Conservation (phyloP, 2,113 vertebrate species). For the Rousettus leschenaultii region DNA sequence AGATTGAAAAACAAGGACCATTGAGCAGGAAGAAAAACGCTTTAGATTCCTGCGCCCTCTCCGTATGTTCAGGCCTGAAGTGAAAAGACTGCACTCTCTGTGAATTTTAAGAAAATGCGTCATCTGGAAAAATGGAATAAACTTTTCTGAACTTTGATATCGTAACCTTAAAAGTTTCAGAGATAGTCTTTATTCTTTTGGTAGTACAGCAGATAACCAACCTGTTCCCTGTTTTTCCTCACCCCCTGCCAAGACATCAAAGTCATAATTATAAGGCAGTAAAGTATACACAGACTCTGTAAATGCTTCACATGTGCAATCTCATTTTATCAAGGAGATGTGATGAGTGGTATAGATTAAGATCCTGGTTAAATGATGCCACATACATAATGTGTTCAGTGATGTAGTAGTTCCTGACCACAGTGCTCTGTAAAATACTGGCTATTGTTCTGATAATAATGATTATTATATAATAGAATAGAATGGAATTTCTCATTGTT, state of each 20-base stretch:
- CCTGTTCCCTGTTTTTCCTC: neutral
- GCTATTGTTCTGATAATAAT: neutral
- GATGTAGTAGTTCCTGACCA: neutral
- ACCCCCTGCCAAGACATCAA: neutral
- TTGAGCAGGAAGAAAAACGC: neutral
- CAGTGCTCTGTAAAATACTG: neutral
- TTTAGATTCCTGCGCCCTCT: neutral
- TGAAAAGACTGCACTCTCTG: neutral
- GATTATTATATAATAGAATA: neutral
- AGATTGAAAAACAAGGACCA: neutral
- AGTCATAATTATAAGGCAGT: neutral
- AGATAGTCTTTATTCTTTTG: neutral
- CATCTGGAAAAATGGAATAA: neutral
- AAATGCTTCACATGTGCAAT: neutral
- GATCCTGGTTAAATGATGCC: neutral
- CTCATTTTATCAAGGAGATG: neutral
- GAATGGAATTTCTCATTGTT: neutral
- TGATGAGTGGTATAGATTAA: neutral
- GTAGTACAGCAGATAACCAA: neutral
- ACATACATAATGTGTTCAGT: neutral
- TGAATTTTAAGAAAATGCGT: neutral
- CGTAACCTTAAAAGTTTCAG: neutral
- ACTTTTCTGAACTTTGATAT: neutral
- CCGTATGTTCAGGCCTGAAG: neutral
- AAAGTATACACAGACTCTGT: neutral